phyloP scores from a whole-genome alignment of 2,888 invertebrate species.

The Drepanosiphum platanoidis region DNA sequence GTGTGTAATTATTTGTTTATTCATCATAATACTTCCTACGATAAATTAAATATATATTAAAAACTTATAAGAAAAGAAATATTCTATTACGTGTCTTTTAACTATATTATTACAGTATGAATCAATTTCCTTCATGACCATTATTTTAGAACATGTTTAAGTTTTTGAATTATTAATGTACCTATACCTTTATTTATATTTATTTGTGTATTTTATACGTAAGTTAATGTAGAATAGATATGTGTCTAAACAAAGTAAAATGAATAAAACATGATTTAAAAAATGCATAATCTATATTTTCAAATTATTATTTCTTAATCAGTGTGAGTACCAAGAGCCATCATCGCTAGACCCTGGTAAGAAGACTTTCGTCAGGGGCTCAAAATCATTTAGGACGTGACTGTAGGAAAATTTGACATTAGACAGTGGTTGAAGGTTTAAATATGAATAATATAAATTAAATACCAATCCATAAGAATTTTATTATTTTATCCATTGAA shows the following conservation, averaged over 20 bases:
- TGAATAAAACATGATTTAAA: neutral
- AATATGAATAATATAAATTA: too few relatives aligned
- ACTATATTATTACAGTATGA: neutral
- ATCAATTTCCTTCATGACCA: neutral
- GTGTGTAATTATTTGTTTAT: slow-evolving; percentile 1
- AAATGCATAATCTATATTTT: neutral
- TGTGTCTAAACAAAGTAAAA: slow-evolving; percentile 16
- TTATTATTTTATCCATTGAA: too few relatives aligned
- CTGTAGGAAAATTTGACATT: too few relatives aligned
- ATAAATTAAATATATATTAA: neutral
- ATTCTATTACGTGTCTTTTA: neutral
- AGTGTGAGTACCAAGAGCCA: neutral
- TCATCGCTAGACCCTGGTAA: too few relatives aligned
- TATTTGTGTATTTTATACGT: slow-evolving; percentile 10
- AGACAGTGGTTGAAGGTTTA: too few relatives aligned
- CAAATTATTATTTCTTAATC: neutral
- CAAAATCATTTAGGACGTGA: too few relatives aligned
- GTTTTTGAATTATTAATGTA: slow-evolving; percentile 1
- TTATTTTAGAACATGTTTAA: neutral
- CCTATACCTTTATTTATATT: neutral
- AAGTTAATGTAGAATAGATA: slow-evolving; percentile 18
- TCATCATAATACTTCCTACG: neutral
- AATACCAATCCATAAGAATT: too few relatives aligned
- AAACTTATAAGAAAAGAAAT: neutral
- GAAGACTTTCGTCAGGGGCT: too few relatives aligned